Conservation (phyloP, 1,140 invertebrate genomes). For the Ips nitidus region DNA sequence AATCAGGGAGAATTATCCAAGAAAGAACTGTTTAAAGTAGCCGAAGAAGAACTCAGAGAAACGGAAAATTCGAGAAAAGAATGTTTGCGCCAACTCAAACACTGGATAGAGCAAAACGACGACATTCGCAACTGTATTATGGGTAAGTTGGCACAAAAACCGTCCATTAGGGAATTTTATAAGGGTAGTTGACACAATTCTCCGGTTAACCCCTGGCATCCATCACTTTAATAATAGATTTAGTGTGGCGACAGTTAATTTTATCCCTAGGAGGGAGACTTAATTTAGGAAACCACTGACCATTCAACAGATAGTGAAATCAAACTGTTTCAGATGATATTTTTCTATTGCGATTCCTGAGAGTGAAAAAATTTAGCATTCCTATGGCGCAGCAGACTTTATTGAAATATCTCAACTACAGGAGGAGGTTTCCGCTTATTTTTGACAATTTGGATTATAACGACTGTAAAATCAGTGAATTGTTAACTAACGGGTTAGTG, state of each 20-base stretch:
- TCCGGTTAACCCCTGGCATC: background rate
- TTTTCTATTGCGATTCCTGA: slow-evolving; percentile 75
- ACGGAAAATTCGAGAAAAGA: slow-evolving; percentile 61
- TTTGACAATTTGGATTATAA: slow-evolving; percentile 66
- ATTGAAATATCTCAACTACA: slow-evolving; percentile 76
- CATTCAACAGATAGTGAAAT: too few relatives aligned
- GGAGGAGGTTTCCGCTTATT: slow-evolving; percentile 64
- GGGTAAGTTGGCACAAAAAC: slow-evolving; percentile 50
- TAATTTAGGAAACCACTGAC: too few relatives aligned
- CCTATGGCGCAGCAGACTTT: slow-evolving; percentile 76
- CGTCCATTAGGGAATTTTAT: background rate
- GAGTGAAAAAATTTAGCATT: slow-evolving; percentile 77
- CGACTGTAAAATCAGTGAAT: slow-evolving; percentile 62
- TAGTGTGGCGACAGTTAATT: too few relatives aligned
- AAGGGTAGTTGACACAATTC: background rate
- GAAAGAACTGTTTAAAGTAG: slow-evolving; percentile 57
- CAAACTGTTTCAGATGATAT: slow-evolving; percentile 59
- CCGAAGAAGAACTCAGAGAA: slow-evolving; percentile 65
- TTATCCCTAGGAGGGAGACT: too few relatives aligned
- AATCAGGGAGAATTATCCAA: slow-evolving; percentile 34
- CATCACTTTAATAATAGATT: too few relatives aligned
- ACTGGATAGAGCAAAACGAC: slow-evolving; percentile 69
- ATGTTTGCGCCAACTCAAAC: slow-evolving; percentile 61
- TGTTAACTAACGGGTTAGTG: slow-evolving; percentile 61
- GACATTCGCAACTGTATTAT: slow-evolving; percentile 67